These are phyloP conservation scores for Gymnogyps californianus DNA, from an alignment of 2,113 vertebrate genomes.

Conservation along the genomic window DNA sequence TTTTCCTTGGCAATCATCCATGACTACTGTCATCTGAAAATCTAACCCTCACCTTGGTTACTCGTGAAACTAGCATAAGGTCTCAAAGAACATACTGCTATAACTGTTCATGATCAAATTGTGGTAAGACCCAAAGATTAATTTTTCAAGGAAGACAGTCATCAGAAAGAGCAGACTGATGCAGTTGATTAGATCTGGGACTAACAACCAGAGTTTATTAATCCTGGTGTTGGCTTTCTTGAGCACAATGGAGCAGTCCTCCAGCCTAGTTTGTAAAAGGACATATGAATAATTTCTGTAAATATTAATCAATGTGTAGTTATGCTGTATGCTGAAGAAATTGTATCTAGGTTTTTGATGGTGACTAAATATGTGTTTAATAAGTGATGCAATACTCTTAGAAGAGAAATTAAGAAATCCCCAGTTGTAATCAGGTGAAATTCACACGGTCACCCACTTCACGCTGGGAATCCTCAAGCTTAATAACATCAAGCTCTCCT, in stretches of 20 bases:
- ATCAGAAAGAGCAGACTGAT: neutral
- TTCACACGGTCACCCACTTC: neutral
- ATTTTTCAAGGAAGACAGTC: neutral
- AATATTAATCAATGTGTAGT: neutral
- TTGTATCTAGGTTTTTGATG: neutral
- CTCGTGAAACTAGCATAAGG: fast-evolving
- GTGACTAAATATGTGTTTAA: neutral
- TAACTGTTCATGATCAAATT: neutral
- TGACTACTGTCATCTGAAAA: neutral
- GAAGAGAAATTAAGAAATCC: neutral
- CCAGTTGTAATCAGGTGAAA: neutral
- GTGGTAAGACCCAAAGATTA: neutral
- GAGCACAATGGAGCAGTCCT: neutral
- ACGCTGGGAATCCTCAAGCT: neutral
- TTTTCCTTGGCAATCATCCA: neutral
- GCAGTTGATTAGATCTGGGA: neutral
- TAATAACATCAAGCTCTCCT: neutral
- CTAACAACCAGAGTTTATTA: neutral
- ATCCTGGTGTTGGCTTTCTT: neutral
- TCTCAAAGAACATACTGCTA: neutral
- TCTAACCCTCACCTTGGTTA: neutral
- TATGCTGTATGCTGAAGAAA: neutral
- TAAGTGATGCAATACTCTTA: neutral
- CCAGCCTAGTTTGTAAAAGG: neutral
- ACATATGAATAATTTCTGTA: neutral